Percentiles rank a stretch among this genome's conserved stretches.
Conservation (phyloP, 2,888 invertebrate species). For the Troilus luridus region DNA sequence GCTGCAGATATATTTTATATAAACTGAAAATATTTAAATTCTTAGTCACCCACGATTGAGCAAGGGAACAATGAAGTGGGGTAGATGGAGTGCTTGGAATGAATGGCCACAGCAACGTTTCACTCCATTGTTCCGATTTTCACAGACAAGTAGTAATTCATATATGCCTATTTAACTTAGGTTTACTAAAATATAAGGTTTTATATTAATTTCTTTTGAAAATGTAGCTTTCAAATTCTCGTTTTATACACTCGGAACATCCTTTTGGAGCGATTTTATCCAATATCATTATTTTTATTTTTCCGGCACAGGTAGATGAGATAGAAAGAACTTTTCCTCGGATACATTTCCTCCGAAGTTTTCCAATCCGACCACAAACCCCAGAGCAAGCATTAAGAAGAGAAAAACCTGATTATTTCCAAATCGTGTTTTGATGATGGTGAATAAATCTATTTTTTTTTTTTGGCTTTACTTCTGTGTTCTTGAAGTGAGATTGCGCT, state of each 20-base stretch:
- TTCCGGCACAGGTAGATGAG: neutral
- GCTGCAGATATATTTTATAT: too few species aligned
- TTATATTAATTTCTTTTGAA: neutral
- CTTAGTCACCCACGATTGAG: too few species aligned
- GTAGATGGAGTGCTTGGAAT: too few species aligned
- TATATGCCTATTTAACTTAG: too few species aligned
- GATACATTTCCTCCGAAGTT: neutral
- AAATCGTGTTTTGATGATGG: conserved; percentile 23
- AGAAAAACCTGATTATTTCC: conserved; percentile 8
- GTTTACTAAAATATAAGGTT: neutral
- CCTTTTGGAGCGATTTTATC: neutral
- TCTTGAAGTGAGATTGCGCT: neutral
- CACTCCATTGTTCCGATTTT: too few species aligned
- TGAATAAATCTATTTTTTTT: neutral
- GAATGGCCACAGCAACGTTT: too few species aligned
- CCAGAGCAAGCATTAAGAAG: neutral
- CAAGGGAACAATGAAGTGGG: too few species aligned
- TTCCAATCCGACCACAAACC: conserved; percentile 31
- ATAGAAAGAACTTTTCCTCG: neutral
- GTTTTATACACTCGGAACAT: neutral
- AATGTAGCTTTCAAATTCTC: neutral
- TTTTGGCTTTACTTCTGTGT: neutral
- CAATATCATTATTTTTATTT: conserved; percentile 1
- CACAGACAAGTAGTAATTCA: too few species aligned
- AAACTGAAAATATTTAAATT: too few species aligned